Conservation (phyloP, 2,113 vertebrate species). For the Megaleporinus macrocephalus region DNA sequence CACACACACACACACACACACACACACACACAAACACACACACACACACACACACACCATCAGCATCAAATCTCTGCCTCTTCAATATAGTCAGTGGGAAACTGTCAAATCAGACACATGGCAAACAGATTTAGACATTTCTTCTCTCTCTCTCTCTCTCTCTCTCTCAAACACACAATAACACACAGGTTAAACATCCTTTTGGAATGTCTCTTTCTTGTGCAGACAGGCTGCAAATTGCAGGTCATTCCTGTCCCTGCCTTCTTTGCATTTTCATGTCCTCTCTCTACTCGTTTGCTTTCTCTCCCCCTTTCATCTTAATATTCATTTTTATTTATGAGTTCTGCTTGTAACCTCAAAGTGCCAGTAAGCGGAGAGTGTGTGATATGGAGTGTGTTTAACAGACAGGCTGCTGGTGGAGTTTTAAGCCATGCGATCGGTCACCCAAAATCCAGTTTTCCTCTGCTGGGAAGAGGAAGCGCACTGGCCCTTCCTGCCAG, state of each 20-base stretch:
- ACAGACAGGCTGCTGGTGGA: slow-evolving; percentile 48
- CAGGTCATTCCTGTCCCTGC: slow-evolving; percentile 50
- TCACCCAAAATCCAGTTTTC: slow-evolving; percentile 61
- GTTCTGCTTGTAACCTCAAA: slow-evolving; percentile 10
- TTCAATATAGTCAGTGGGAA: background rate
- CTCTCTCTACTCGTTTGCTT: slow-evolving; percentile 55
- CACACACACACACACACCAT: slow-evolving; percentile 42
- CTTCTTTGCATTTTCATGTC: slow-evolving; percentile 8
- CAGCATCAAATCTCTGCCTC: background rate
- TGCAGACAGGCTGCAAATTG: slow-evolving; percentile 49
- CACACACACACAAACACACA: background rate
- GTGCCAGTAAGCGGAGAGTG: slow-evolving; percentile 12
- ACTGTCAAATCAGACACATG: background rate
- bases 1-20: slow-evolving; percentile 28
- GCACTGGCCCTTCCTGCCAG: slow-evolving; percentile 48
- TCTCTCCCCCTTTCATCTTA: slow-evolving; percentile 48
- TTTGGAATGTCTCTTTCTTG: slow-evolving; percentile 34
- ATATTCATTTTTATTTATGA: slow-evolving; percentile 6
- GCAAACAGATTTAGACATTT: slow-evolving; percentile 28
- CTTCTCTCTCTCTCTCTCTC: slow-evolving; percentile 22
- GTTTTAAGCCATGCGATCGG: slow-evolving; percentile 56
- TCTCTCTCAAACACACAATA: background rate
- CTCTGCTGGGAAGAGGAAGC: slow-evolving; percentile 45
- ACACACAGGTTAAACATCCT: background rate
- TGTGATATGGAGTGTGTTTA: slow-evolving; percentile 50